Percentiles rank a stretch among this genome's conserved stretches.
Conservation (phyloP, 1,140 invertebrate genomes). For the Aporrectodea caliginosa region DNA sequence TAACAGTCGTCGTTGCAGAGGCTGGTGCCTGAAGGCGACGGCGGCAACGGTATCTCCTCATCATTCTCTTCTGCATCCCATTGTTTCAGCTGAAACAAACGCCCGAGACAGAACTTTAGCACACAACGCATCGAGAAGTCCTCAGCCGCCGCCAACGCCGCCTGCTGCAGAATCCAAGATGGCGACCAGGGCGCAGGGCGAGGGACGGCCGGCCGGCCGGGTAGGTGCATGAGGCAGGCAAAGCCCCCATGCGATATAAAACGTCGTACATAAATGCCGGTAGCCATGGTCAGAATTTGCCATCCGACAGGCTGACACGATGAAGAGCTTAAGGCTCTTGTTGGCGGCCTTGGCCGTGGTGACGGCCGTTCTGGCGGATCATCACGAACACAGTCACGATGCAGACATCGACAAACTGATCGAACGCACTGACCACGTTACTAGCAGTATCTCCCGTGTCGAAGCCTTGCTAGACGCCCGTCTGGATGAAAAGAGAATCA, state of each 20-base stretch:
- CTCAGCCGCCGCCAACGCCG: no score
- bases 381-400: not conserved
- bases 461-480: not conserved
- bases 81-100: not conserved
- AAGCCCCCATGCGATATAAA: no score
- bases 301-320: not conserved
- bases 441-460: not conserved
- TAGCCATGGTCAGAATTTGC: not conserved
- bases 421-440: not conserved
- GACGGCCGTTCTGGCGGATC: not conserved
- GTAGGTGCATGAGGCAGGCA: not conserved
- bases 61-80: no score
- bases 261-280: not conserved
- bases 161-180: not conserved
- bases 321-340: not conserved
- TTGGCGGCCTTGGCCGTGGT: not conserved
- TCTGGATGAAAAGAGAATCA: not conserved
- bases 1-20: no score
- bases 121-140: not conserved
- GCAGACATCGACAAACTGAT: not conserved
- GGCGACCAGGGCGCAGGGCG: not conserved
- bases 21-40: no score
- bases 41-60: no score
- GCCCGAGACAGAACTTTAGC: not conserved
- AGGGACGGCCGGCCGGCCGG: no score